Conservation (phyloP, 2,113 vertebrate species). For the Notarius lentiginosus region DNA sequence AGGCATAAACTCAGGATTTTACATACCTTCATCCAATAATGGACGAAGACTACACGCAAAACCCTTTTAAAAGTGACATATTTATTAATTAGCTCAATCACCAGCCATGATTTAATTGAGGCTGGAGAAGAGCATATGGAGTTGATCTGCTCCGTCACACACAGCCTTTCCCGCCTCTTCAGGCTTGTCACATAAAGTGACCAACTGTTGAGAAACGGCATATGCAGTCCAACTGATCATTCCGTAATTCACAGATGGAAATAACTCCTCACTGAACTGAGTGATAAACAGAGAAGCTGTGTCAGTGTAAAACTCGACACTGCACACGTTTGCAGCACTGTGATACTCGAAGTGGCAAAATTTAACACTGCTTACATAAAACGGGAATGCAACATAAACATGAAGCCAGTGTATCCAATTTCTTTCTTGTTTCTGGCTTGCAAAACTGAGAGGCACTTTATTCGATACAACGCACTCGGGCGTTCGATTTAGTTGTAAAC, state of each 20-base stretch:
- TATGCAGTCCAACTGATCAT: not conserved
- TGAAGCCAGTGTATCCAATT: not conserved
- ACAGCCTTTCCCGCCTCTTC: constrained; percentile 8
- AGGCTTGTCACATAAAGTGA: constrained; percentile 20
- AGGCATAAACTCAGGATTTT: constrained; percentile 13
- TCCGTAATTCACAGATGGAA: not conserved
- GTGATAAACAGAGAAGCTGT: not conserved
- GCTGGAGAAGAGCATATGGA: constrained; percentile 8
- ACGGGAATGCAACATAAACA: not conserved
- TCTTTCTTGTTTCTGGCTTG: not conserved
- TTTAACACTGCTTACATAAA: not conserved
- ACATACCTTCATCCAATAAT: not conserved
- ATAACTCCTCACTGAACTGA: not conserved
- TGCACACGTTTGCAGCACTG: not conserved
- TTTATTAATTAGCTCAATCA: constrained; percentile 2
- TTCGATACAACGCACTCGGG: not conserved
- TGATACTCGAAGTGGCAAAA: not conserved
- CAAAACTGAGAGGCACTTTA: not conserved
- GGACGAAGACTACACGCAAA: not conserved
- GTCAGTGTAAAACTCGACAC: not conserved
- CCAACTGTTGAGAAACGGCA: constrained; percentile 1
- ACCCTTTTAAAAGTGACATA: constrained; percentile 15
- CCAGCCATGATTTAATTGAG: constrained; percentile 3
- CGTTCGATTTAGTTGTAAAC: not conserved
- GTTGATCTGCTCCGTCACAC: constrained; percentile 26